Conservation (phyloP, 2,888 invertebrate species). For the Pandemis corylana region DNA sequence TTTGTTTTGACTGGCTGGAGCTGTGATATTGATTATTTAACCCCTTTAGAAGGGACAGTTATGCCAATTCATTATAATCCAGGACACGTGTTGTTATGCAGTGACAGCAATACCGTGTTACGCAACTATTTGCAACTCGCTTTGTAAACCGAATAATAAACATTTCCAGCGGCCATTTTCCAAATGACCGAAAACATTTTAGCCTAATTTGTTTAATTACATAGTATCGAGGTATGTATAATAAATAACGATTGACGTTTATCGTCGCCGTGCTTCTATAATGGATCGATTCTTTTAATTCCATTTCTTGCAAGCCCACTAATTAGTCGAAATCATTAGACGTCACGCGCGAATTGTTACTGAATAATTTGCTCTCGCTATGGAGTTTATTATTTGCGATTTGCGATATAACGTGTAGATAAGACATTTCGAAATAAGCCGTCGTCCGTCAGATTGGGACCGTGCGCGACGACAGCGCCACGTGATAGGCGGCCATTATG, state of each 20-base stretch:
- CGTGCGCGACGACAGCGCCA: too few species aligned
- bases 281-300: slow-evolving; percentile 18
- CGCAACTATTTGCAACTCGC: slow-evolving; percentile 15
- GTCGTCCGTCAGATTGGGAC: slow-evolving; percentile 6
- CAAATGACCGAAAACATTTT: slow-evolving; percentile 9
- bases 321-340: slow-evolving; percentile 20
- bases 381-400: slow-evolving; percentile 8
- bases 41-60: slow-evolving; percentile 26
- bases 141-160: neutral
- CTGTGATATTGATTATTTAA: slow-evolving; percentile 32
- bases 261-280: neutral
- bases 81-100: slow-evolving; percentile 23
- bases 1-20: slow-evolving; percentile 10
- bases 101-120: neutral
- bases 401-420: slow-evolving; percentile 29
- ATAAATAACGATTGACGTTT: neutral
- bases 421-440: slow-evolving; percentile 18
- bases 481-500: too few species aligned
- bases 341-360: slow-evolving; percentile 15
- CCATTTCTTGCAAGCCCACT: neutral
- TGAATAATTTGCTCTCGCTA: slow-evolving; percentile 25
- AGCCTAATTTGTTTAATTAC: slow-evolving; percentile 13
- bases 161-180: slow-evolving; percentile 19
- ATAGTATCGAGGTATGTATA: neutral
- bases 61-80: slow-evolving; percentile 28